A percentile compares a stretch with the other conserved stretches of the same genome.
Evolutionary conservation across 2,888 invertebrate species (phyloP).

Genomic region (Mellilla xanthometata): DNA sequence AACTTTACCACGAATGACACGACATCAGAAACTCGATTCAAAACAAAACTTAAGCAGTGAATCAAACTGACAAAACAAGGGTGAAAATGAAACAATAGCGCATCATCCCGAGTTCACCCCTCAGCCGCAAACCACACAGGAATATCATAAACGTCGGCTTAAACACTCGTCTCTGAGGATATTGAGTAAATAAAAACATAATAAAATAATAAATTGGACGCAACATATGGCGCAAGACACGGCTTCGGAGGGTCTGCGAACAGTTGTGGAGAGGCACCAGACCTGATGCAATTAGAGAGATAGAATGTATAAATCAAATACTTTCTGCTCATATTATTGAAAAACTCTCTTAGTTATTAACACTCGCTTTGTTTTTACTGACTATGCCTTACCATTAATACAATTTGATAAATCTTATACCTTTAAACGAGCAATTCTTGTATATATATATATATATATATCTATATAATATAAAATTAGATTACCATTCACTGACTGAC

Average conservation of each 20-base stretch:
- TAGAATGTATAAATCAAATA: neutral
- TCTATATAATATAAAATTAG: too few species aligned
- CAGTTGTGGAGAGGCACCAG: slow-evolving; percentile 21
- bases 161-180: slow-evolving; percentile 77
- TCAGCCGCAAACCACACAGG: slow-evolving; percentile 69
- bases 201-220: slow-evolving; percentile 78
- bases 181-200: slow-evolving; percentile 79
- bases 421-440: too few species aligned
- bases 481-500: too few species aligned
- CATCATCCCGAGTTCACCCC: slow-evolving; percentile 65
- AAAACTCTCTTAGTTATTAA: too few species aligned
- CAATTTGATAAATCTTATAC: too few species aligned
- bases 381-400: too few species aligned
- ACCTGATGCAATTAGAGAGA: neutral
- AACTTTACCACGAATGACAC: slow-evolving; percentile 25
- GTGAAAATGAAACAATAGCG: slow-evolving; percentile 73
- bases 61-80: slow-evolving; percentile 68
- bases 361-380: too few species aligned
- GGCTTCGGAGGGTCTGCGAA: slow-evolving; percentile 12
- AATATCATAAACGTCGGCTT: slow-evolving; percentile 81
- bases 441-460: too few species aligned
- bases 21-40: slow-evolving; percentile 26
- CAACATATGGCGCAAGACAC: slow-evolving; percentile 70
- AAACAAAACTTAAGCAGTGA: slow-evolving; percentile 47
- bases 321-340: too few species aligned